Base-by-base conservation (phyloP, 2,797 vertebrate species). In the Yasuhikotakia modesta region DNA sequence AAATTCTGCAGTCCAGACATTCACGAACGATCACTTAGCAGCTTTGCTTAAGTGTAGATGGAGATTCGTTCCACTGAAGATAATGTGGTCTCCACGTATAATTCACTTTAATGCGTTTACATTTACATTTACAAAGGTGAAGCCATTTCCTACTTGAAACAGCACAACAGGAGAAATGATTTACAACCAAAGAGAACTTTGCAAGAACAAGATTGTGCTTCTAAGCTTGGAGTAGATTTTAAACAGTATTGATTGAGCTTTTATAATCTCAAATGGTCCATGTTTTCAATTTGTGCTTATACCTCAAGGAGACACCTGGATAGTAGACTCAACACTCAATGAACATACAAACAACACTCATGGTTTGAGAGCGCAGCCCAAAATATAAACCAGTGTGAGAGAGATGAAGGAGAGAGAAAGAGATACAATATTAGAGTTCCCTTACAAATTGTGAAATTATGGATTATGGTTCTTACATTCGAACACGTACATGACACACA, bases 1-100 rank as follows among this genome's bases (percentile, higher is more conserved):
- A 85, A 85, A 81, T 66, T 68, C 43, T 79, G 81, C 81, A 78
- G 55, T 55, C 72, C 70, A 63, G 30, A 67, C 35, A 82, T 69
- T 39, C 69, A 24, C 32, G 53, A 78, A 60, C 32, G 22, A 69
- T 61, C 43, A 17, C 30, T 14, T 63, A 57, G 61, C 72, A 77
- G 73, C 63, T 27, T 71, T 46, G 39, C 11, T 69, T 78, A 78
- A 68, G 74, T 84, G 71, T 78, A 76, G 27, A 71, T 32, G 58
- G 64, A 30, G 21, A 68, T 17, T 46, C 32, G 55, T 58, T 32
- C 39, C 45, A 5, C 65, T 61, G 16, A 50, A 48, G n/a, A 13
- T 61, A 69, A 77, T 50, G 27, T 52, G 19, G 10, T 77, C 2
- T 45, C 22, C 27, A 45, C 46, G 35, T 32, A 46, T 57, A n/a